A percentile compares a stretch with the other conserved stretches of the same genome.
Evolutionary conservation across 2,113 vertebrate species (phyloP).

Genomic region (Cyphotilapia sp.): DNA sequence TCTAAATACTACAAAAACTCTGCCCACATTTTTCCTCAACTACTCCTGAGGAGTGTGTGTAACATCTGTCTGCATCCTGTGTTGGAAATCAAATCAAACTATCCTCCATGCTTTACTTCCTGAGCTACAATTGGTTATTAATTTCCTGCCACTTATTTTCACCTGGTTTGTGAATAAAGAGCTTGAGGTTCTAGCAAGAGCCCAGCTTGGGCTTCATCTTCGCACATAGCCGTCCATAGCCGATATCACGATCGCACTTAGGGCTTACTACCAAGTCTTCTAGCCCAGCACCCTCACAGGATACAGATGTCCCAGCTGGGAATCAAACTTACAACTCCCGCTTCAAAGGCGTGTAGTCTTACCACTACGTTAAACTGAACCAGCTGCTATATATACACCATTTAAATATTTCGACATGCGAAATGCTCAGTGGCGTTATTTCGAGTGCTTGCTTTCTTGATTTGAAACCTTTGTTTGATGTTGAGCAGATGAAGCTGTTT

Average conservation of each 20-base stretch:
- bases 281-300: background rate
- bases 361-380: background rate
- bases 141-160: fast-evolving
- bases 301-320: background rate
- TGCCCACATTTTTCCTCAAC: background rate
- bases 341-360: background rate
- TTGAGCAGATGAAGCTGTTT: background rate
- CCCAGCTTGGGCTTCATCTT: background rate
- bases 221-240: background rate
- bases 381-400: background rate
- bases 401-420: fast-evolving
- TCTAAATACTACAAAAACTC: background rate
- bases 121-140: background rate
- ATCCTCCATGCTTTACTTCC: background rate
- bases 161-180: background rate
- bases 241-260: fast-evolving
- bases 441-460: fast-evolving
- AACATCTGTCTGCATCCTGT: background rate
- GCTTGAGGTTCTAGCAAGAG: background rate
- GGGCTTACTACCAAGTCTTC: background rate
- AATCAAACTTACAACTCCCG: background rate
- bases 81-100: background rate
- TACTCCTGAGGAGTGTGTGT: background rate
- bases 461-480: background rate
- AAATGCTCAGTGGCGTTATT: background rate